phyloP scores from a whole-genome alignment of 2,113 vertebrate species.

The Lasiurus borealis region DNA sequence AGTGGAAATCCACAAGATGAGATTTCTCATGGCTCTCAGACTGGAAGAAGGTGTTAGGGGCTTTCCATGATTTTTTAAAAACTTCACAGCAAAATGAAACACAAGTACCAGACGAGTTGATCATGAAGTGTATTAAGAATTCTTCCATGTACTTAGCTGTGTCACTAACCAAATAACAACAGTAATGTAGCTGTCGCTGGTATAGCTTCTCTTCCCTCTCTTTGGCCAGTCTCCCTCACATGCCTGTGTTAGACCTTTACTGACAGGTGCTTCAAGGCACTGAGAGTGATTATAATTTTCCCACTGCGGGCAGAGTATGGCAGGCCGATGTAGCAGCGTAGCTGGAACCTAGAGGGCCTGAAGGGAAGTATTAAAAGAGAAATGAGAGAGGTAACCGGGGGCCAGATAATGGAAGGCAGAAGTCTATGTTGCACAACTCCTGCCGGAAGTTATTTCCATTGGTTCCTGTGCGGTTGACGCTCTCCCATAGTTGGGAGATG shows the following conservation, averaged over 20 bases:
- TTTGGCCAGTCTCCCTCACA: background rate
- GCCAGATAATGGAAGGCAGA: background rate
- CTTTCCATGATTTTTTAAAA: background rate
- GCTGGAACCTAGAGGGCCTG: background rate
- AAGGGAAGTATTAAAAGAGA: no score
- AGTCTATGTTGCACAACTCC: background rate
- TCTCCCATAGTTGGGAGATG: background rate
- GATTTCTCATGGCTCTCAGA: background rate
- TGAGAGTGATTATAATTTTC: background rate
- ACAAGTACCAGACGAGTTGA: background rate
- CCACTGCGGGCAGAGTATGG: background rate
- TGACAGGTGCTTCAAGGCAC: background rate
- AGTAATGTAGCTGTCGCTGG: background rate
- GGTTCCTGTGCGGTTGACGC: background rate
- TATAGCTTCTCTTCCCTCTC: background rate
- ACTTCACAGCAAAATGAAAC: slow-evolving; percentile 24
- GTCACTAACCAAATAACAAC: background rate
- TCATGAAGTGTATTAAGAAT: background rate
- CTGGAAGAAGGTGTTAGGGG: background rate
- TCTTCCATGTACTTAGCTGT: background rate
- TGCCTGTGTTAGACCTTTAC: background rate
- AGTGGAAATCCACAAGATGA: background rate
- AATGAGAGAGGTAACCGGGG: background rate
- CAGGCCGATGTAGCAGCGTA: background rate
- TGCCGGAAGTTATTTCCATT: background rate